These are phyloP conservation scores for Apteryx mantelli DNA, from an alignment of 2,113 vertebrate species.

Conservation along the genomic window DNA sequence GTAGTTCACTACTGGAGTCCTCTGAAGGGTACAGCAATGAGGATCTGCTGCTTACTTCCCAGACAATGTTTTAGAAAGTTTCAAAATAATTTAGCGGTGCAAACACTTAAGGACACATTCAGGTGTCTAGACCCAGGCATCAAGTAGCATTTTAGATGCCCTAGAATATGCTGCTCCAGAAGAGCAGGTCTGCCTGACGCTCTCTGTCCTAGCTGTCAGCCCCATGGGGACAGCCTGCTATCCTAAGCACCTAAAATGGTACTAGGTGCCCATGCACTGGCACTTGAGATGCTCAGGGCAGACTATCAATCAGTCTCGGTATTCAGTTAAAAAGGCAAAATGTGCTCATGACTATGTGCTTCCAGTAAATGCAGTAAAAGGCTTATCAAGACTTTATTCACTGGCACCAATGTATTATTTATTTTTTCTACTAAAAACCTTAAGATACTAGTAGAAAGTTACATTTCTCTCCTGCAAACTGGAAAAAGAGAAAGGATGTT, in stretches of 20 bases:
- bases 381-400: not conserved
- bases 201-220: no score
- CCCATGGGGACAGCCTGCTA: no score
- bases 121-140: not conserved
- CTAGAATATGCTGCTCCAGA: not conserved
- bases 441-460: not conserved
- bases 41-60: not conserved
- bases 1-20: not conserved
- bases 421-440: not conserved
- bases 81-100: not conserved
- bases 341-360: no score
- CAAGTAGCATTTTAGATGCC: not conserved
- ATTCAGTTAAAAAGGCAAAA: not conserved
- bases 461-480: not conserved
- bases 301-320: not conserved
- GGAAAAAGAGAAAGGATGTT: not conserved
- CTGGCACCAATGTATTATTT: not conserved
- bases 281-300: not conserved
- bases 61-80: not conserved
- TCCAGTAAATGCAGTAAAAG: not conserved
- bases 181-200: not conserved
- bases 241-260: not conserved
- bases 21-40: not conserved
- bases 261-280: not conserved
- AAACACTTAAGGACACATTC: not conserved